Evolutionary conservation across 2,888 invertebrate species (phyloP), one percentile per base, ranked within the genome.

Genomic region (Patella ulyssiponensis): DNA sequence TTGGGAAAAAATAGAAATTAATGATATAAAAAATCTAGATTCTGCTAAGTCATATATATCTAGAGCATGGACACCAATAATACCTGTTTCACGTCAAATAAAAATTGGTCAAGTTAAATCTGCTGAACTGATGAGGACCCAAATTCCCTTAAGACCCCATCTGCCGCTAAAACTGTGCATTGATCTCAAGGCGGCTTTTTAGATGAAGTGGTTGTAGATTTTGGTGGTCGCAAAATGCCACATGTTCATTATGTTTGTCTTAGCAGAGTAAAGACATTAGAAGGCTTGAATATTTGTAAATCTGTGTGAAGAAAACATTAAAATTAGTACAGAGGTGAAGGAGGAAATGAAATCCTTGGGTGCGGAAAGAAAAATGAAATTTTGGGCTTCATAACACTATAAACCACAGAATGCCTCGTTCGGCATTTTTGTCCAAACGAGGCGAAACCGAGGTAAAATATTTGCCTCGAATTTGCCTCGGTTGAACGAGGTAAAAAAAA

Each of bases 111-210:
- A 78, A 23, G 58, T 73, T 23, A 70, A 73, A 54, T 27, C 27
- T 71, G 76, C 69, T 1, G 52, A 73, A 52, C 27, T 80, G 20
- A 27, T 51, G 14, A 76, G 81, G 72, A 70, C 23, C 15, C 81
- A 80, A 69, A 80, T 81, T 74, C 81, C 81, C n/a, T 33, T 81
- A 15, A 44, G 73, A 58, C 74, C n/a, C n/a, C 73, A 52, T 58
- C 79, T 14, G 74, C 73, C 71, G 81, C 77, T n/a, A 80, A 78
- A 76, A 79, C 79, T 23, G 44, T 80, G n/a, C 79, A 79, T 51
- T 51, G 74, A 72, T 71, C 78, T 20, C 79, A 81, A 54, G 81
- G 81, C n/a, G 72, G 74, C 54, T 79, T 79, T 23, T 17, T 78
- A 9, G 9, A 15, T 51, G 14, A 69, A 69, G 75, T 75, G 56